Evolutionary conservation across 2,113 vertebrate species (phyloP).

Genomic region (Caretta caretta): DNA sequence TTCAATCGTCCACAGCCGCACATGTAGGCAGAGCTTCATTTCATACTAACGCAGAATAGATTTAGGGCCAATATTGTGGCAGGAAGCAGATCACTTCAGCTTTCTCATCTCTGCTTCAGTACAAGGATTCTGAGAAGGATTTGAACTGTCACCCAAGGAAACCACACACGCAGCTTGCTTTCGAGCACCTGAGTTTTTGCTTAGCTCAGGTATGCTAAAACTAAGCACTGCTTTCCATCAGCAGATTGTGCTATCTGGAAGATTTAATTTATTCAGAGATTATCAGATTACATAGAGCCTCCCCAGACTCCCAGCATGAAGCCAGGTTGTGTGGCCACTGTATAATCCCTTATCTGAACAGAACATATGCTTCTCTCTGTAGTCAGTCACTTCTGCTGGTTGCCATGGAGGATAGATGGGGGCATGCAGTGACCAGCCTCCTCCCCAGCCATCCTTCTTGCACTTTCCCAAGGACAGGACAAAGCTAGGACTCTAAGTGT

Average conservation of each 20-base stretch:
- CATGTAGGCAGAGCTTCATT: fast-evolving
- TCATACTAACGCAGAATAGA: background rate
- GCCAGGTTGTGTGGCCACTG: background rate
- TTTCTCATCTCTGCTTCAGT: background rate
- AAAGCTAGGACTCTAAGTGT: fast-evolving
- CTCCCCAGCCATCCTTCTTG: background rate
- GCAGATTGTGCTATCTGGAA: background rate
- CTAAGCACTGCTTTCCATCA: background rate
- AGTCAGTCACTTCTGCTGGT: background rate
- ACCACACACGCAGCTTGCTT: background rate
- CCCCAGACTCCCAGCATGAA: background rate
- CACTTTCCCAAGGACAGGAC: background rate
- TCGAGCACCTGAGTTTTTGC: background rate
- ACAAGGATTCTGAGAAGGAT: background rate
- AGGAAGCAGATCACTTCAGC: background rate
- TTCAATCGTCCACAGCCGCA: background rate
- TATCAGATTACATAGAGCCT: background rate
- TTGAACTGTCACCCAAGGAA: constrained; percentile 4
- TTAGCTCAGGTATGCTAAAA: background rate
- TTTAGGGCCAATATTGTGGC: background rate
- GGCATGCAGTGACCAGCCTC: background rate
- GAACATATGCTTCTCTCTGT: background rate
- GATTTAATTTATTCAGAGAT: background rate
- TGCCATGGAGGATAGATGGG: background rate
- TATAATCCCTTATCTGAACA: background rate